Conservation (phyloP, 2,797 vertebrate species). For the Gobionotothen gibberifrons region DNA sequence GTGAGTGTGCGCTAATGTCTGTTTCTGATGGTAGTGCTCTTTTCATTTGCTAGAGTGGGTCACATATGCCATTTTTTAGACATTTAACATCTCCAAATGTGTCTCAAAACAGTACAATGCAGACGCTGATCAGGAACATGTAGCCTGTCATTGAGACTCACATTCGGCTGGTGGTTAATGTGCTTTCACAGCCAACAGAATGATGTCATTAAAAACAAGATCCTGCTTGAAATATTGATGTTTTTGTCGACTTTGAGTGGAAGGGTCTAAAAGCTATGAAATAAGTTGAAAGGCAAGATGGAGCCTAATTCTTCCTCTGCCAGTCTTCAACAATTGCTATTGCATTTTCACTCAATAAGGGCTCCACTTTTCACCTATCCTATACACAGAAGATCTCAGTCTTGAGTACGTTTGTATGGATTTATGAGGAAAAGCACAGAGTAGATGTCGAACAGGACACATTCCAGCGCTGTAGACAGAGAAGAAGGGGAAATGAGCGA, state of each 20-base stretch:
- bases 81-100: conserved; percentile 65
- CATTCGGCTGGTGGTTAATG: conserved; percentile 45
- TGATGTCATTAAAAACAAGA: conserved; percentile 65
- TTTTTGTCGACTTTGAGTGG: conserved; percentile 66
- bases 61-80: conserved; percentile 64
- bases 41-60: conserved; percentile 70
- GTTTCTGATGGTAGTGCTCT: conserved; percentile 55
- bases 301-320: conserved; percentile 44
- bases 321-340: conserved; percentile 51
- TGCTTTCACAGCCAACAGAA: conserved; percentile 56
- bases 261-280: conserved; percentile 62
- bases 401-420: conserved; percentile 68
- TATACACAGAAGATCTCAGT: conserved; percentile 58
- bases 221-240: conserved; percentile 72
- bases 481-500: conserved; percentile 40
- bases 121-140: conserved; percentile 39
- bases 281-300: conserved; percentile 61
- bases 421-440: conserved; percentile 56
- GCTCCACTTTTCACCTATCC: conserved; percentile 62
- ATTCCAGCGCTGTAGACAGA: conserved; percentile 50
- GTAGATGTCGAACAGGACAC: conserved; percentile 59
- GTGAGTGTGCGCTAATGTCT: conserved; percentile 48
- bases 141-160: conserved; percentile 42
- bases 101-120: conserved; percentile 37
- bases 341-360: conserved; percentile 69